These are phyloP conservation scores for Drosophila monieri DNA, from an alignment of 2,888 invertebrate genomes.

Conservation along the genomic window DNA sequence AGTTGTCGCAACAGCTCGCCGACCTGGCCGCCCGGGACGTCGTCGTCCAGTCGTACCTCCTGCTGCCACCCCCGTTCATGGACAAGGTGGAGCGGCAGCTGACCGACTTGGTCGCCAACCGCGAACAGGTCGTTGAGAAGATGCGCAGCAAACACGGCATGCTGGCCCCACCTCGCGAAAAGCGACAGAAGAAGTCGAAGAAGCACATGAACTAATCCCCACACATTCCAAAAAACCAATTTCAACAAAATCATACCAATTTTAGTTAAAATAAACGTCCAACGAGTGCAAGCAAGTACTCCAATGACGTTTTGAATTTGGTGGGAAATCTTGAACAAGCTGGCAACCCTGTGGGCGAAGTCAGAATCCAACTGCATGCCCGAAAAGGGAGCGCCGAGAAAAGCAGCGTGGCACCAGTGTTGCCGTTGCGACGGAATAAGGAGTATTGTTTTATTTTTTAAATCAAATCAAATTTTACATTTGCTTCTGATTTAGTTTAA, in stretches of 20 bases:
- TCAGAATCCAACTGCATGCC: constrained; percentile 30
- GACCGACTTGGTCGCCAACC: constrained; percentile 24
- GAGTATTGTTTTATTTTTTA: neutral
- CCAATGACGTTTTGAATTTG: constrained; percentile 31
- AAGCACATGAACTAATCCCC: constrained; percentile 2
- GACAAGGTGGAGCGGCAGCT: constrained; percentile 50
- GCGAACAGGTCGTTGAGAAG: constrained; percentile 28
- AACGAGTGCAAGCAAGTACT: constrained; percentile 25
- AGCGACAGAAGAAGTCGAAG: constrained; percentile 7
- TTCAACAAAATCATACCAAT: neutral
- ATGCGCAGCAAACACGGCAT: constrained; percentile 40
- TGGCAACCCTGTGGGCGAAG: constrained; percentile 63
- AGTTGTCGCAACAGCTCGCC: constrained; percentile 39
- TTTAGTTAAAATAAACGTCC: constrained; percentile 22
- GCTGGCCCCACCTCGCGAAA: constrained; percentile 18
- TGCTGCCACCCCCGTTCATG: constrained; percentile 17
- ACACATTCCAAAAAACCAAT: too few species aligned
- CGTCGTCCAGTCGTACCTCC: neutral
- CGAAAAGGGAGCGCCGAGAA: constrained; percentile 27
- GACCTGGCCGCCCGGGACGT: constrained; percentile 30
- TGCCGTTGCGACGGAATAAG: neutral
- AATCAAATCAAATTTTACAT: neutral
- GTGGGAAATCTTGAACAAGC: constrained; percentile 42
- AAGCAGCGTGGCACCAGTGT: constrained; percentile 44
- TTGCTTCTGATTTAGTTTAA: too few species aligned